Conservation (phyloP, 1,140 invertebrate genomes). For the Aphaenogaster ashmeadi region DNA sequence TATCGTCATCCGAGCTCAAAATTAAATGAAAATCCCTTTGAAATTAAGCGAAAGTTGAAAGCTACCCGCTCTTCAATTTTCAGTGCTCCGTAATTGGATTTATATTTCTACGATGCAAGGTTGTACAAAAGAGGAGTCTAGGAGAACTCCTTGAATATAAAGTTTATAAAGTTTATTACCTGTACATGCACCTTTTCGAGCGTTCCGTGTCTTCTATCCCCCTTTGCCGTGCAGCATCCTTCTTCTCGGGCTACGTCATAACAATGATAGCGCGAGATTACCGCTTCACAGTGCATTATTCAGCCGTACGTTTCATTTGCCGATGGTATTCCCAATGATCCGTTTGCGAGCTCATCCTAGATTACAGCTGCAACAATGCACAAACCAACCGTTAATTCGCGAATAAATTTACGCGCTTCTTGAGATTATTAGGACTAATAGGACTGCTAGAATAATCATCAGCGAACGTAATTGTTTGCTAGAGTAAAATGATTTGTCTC, state of each 20-base stretch:
- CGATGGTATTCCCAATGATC: neutral
- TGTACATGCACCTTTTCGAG: constrained; percentile 65
- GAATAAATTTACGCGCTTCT: neutral
- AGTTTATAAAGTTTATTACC: neutral
- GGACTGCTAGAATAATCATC: neutral
- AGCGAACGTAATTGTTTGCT: neutral
- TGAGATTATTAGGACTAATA: neutral
- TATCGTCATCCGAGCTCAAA: neutral
- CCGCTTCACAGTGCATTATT: constrained; percentile 39
- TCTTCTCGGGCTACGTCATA: constrained; percentile 66
- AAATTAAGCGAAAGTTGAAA: neutral
- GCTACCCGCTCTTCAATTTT: neutral
- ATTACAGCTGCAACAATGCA: constrained; percentile 22
- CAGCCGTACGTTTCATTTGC: constrained; percentile 26
- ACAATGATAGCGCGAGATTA: constrained; percentile 43
- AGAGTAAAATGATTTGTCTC: neutral
- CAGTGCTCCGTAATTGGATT: neutral
- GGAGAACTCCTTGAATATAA: neutral
- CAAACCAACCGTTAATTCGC: neutral
- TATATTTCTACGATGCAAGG: neutral
- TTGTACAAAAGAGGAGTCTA: neutral
- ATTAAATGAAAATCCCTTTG: neutral
- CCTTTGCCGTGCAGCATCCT: constrained; percentile 77
- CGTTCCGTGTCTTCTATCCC: constrained; percentile 73
- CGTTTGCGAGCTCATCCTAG: constrained; percentile 27